Base-by-base conservation (phyloP, 2,113 vertebrate genomes). In the Genyomyrus donnyi region DNA sequence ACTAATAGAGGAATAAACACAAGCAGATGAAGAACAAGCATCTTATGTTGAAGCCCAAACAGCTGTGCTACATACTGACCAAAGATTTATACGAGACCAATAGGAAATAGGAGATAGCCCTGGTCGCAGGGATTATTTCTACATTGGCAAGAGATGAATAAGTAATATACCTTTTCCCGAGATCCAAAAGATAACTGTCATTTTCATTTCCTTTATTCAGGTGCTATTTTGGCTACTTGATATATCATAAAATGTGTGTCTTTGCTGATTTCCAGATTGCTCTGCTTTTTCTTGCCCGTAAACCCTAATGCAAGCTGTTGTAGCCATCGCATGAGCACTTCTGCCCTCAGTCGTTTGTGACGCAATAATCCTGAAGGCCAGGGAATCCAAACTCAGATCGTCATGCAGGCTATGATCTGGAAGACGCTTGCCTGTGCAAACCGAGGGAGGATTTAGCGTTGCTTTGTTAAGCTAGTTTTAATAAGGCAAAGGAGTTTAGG, bases 271-370 rank as follows among this genome's bases (percentile, higher is more conserved):
- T 53, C 31, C 85, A 87, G 50, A 85, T 49, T 42, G 45, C 3
- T 31, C 45, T 87, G 24, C 17, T 19, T 53, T 13, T 24, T 21
- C 42, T 83, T 83, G 31, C 39, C 83, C 24, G 8, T 48, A 48
- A 85, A 87, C n/a, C 1, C 24, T 24, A 52, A 50, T 53, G 11
- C 10, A 87, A 19, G 46, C 8, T 52, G 85, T 52, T 52, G 46
- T 27, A 39, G 15, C 50, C 3, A 17, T 53, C 19, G 27, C 5
- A 21, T 3, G 24, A 19, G 19, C 10, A 5, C 56, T 46, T 86
- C 85, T 52, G 46, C 85, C n/a, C 31, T 52, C 85, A 15, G 49
- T 87, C 49, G 13, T 87, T 87, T 87, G 85, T 87, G 85, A 46
- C 5, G 24, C 48, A n/a, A 87, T 87, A 52, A 87, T 27, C 85